Base-by-base conservation (phyloP, 2,113 vertebrate species). In the Entosphenus tridentatus region DNA sequence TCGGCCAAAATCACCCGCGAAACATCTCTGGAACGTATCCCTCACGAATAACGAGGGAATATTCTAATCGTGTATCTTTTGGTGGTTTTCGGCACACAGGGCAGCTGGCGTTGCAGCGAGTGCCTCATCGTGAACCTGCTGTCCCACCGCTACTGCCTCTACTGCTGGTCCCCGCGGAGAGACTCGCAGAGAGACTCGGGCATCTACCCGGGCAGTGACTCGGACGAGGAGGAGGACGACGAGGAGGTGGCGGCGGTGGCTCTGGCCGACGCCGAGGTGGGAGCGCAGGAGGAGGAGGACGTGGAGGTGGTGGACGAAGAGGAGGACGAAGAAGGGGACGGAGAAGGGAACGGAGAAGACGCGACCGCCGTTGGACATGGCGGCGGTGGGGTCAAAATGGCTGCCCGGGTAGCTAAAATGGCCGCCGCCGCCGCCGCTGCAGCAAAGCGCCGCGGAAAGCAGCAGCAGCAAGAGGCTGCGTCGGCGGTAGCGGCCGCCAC, bases 61-160 rank as follows among this genome's bases (percentile, higher is more conserved):
- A 39, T 39, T 39, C 39, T 39, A 39, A 39, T 6, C 39, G 39
- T 7, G 39, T 39, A 39, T 39, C 6, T 39, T 39, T 39, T 39
- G 5, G 39, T 39, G 39, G 39, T 39, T 7, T 39, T 39, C 6
- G 39, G 39, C 62, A 65, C 62, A 65, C 62, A 65, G 62, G 62
- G 62, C 9, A 65, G 62, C 21, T 65, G 62, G 62, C 62, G 21
- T 16, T 65, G 62, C 62, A 21, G n/a, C 62, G 62, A 65, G 21
- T 65, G 62, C 21, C n/a, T 21, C 62, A 65, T 65, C 10, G 62
- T 65, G n/a, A 65, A 65, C 62, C 62, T 65, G 62, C 62, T 65
- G 62, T 65, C 62, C 62, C 62, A 65, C 62, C 62, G 62, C 10
- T 65, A 21, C 62, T 65, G 62, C 62, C 62, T 65, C 62, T 65